Evolutionary conservation across 2,797 vertebrate species (phyloP).

Genomic region (Tolypeutes matacus): DNA sequence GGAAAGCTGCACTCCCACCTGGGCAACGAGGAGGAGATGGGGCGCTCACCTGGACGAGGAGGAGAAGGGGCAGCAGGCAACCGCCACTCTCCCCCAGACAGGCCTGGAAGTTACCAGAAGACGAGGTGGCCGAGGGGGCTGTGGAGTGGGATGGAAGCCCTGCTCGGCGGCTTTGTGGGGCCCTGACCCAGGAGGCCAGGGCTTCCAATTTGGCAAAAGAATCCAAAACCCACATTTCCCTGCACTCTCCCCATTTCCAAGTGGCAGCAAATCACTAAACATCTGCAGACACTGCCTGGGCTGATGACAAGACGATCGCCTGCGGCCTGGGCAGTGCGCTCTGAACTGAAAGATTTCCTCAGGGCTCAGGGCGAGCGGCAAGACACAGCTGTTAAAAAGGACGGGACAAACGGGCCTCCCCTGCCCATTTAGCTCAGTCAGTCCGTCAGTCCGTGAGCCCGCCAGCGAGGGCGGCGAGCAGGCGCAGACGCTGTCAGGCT

Average conservation of each 20-base stretch:
- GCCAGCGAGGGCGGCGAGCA: too few relatives aligned
- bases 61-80: background rate
- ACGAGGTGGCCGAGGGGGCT: background rate
- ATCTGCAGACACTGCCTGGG: background rate
- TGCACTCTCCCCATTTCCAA: background rate
- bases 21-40: too few relatives aligned
- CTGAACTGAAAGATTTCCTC: background rate
- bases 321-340: background rate
- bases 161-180: background rate
- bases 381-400: background rate
- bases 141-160: accelerated
- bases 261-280: background rate
- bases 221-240: background rate
- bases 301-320: slow-evolving; percentile 1
- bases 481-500: background rate
- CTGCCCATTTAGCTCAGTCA: background rate
- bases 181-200: background rate
- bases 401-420: background rate
- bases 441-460: too few relatives aligned
- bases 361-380: background rate
- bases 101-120: background rate
- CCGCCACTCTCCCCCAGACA: background rate
- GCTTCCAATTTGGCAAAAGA: background rate
- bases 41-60: too few relatives aligned
- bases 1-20: too few relatives aligned